phyloP scores from a whole-genome alignment of 2,113 vertebrate genomes.

The Zapus hudsonius region DNA sequence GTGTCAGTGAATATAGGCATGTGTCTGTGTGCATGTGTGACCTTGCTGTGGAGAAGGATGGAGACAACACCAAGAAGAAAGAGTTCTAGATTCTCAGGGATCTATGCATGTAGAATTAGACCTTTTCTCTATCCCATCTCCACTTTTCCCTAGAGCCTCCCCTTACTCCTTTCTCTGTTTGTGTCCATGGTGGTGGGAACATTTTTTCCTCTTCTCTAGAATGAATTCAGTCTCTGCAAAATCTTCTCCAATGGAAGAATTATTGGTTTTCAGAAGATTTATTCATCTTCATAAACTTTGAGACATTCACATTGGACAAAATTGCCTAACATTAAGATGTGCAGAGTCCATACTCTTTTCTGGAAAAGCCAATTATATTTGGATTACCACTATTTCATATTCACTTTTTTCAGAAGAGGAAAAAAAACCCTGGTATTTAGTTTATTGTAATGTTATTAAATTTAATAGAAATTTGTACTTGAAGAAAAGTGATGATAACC shows the following conservation, averaged over 20 bases:
- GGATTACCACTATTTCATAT: not conserved
- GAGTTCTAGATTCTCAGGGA: not conserved
- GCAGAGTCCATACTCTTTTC: not conserved
- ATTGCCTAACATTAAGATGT: not conserved
- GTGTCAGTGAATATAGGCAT: not conserved
- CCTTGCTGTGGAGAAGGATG: no score
- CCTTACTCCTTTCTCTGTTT: not conserved
- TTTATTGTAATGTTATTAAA: not conserved
- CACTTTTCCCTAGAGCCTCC: not conserved
- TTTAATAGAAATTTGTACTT: not conserved
- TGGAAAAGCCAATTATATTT: not conserved
- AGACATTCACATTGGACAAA: not conserved
- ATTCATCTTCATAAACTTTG: not conserved
- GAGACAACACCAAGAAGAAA: not conserved
- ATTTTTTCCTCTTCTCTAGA: not conserved
- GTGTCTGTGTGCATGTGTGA: accelerated
- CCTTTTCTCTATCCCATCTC: not conserved
- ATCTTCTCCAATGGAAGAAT: not conserved
- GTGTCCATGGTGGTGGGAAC: not conserved
- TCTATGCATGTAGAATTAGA: not conserved
- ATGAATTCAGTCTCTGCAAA: not conserved
- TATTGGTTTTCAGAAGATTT: not conserved
- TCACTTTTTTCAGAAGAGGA: not conserved
- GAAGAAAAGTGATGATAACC: not conserved
- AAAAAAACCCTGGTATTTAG: not conserved